A percentile compares a stretch with the other conserved stretches of the same genome.
Conservation (phyloP, 1,140 invertebrate species). For the Manduca sexta region DNA sequence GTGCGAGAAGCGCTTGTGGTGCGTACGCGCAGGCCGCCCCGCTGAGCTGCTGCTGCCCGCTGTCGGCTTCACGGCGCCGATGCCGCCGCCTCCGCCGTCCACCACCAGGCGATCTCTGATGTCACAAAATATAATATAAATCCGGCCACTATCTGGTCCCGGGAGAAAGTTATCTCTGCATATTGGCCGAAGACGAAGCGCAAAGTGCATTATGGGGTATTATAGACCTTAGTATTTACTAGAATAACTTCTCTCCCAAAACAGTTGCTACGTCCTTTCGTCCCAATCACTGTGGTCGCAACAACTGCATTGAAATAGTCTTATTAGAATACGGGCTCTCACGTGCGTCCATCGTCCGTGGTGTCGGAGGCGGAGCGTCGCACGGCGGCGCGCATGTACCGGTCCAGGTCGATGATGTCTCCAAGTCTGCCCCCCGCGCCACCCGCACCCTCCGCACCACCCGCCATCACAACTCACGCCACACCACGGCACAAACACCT, state of each 20-base stretch:
- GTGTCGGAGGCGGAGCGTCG: slow-evolving; percentile 17
- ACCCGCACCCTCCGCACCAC: background rate
- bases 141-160: no score
- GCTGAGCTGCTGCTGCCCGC: background rate
- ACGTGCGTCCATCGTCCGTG: background rate
- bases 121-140: no score
- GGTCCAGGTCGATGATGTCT: slow-evolving; percentile 60
- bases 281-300: background rate
- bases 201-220: background rate
- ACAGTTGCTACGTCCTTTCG: background rate
- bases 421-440: slow-evolving; percentile 12
- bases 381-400: slow-evolving; percentile 45
- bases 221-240: background rate
- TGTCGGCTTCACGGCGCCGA: slow-evolving; percentile 5
- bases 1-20: slow-evolving; percentile 40
- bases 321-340: background rate
- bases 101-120: slow-evolving; percentile 38
- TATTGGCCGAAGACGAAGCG: no score
- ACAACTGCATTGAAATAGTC: no score
- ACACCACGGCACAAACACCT: no score
- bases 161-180: no score
- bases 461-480: no score
- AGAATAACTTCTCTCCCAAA: background rate
- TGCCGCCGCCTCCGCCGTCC: slow-evolving; percentile 27
- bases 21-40: background rate